phyloP scores from a whole-genome alignment of 1,140 invertebrate genomes.

The Nasonia vitripennis region DNA sequence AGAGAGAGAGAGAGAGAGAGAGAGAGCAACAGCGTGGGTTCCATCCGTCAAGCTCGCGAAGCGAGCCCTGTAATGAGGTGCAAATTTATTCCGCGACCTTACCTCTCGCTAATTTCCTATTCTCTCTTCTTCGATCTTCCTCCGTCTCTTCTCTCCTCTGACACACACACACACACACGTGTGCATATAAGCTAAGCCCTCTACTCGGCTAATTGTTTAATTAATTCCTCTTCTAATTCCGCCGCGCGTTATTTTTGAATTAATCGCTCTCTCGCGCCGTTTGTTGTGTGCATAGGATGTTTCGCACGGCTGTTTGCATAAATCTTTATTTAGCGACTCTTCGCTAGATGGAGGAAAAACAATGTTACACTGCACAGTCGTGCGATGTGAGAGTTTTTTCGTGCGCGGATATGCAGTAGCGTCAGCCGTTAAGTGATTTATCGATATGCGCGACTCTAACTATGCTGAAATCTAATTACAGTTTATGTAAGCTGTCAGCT shows the following conservation, averaged over 20 bases:
- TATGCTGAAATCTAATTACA: not conserved
- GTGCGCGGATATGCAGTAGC: too few relatives aligned
- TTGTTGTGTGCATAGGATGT: too few relatives aligned
- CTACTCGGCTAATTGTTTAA: slow-evolving; percentile 3
- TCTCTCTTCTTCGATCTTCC: slow-evolving; percentile 6
- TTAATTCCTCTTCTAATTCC: slow-evolving; percentile 13
- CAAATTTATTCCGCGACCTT: slow-evolving; percentile 62
- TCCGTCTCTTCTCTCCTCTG: not conserved
- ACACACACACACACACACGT: not conserved
- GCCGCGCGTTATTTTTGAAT: not conserved
- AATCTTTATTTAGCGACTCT: not conserved
- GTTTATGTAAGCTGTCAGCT: slow-evolving; percentile 1
- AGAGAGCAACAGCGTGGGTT: not conserved
- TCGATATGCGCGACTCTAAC: not conserved
- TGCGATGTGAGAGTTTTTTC: too few relatives aligned
- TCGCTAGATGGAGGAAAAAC: not conserved
- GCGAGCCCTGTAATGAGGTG: slow-evolving; percentile 54
- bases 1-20: too few relatives aligned
- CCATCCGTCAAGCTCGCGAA: not conserved
- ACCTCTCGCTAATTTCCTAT: slow-evolving; percentile 10
- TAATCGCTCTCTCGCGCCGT: not conserved
- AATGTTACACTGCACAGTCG: not conserved
- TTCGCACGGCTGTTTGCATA: not conserved
- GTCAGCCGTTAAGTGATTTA: not conserved
- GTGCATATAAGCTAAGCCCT: too few relatives aligned